phyloP scores from a whole-genome alignment of 2,797 vertebrate genomes.

The Novumbra hubbsi region DNA sequence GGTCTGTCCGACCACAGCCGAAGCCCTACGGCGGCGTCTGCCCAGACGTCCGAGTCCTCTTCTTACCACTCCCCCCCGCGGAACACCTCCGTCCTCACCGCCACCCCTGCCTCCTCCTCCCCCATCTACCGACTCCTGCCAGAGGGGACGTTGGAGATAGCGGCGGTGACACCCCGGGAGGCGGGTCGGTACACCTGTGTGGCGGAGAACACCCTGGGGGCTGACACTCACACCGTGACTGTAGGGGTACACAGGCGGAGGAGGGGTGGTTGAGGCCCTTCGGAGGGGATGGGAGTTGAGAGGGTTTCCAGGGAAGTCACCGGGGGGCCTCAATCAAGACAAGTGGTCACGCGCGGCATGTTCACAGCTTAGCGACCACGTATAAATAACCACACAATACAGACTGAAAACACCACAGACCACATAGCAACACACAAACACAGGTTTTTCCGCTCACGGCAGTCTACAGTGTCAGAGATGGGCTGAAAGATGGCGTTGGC shows the following conservation, averaged over 20 bases:
- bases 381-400: not conserved
- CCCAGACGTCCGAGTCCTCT: not conserved
- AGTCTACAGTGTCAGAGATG: not conserved
- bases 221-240: conserved; percentile 86
- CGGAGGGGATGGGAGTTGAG: not conserved
- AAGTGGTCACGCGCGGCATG: not conserved
- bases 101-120: conserved; percentile 32
- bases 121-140: conserved; percentile 77
- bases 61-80: not conserved
- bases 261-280: conserved; percentile 33
- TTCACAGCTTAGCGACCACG: not conserved
- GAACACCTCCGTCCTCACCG: not conserved
- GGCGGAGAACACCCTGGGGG: conserved; percentile 91
- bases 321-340: not conserved
- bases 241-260: conserved; percentile 71
- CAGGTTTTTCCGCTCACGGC: not conserved
- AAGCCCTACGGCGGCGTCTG: conserved; percentile 12
- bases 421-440: no score
- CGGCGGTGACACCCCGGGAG: conserved; percentile 70
- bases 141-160: conserved; percentile 91
- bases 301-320: not conserved
- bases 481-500: not conserved
- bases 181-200: conserved; percentile 94
- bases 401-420: not conserved
- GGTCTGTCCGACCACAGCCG: conserved; percentile 43